These are phyloP conservation scores for Euwallacea similis DNA, from an alignment of 1,140 invertebrate genomes.

Conservation along the genomic window DNA sequence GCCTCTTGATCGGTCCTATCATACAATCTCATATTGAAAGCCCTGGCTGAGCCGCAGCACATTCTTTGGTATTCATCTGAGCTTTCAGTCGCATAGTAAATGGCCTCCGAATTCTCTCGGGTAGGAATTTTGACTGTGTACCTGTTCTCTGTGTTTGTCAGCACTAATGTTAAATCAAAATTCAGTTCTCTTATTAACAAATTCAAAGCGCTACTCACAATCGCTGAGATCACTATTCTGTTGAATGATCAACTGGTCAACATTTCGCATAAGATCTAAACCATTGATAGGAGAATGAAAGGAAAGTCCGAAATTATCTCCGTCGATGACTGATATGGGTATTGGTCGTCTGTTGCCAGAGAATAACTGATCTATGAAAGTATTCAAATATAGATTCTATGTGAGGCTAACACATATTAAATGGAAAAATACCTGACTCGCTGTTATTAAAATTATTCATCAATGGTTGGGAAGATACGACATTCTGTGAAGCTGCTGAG, in stretches of 20 bases:
- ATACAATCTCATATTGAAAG: conserved; percentile 63
- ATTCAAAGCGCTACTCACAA: conserved; percentile 52
- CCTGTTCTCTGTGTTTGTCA: conserved; percentile 61
- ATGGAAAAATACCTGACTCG: too few relatives aligned
- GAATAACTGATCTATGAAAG: background rate
- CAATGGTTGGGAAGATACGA: background rate
- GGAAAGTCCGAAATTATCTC: conserved; percentile 54
- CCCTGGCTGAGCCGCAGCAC: conserved; percentile 61
- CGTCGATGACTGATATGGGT: conserved; percentile 59
- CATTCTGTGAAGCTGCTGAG: background rate
- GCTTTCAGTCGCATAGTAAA: conserved; percentile 64
- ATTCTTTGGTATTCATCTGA: conserved; percentile 60
- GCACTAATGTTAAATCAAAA: conserved; percentile 39
- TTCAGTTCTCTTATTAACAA: background rate
- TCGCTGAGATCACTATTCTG: conserved; percentile 62
- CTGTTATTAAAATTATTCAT: too few relatives aligned
- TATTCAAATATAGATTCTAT: background rate
- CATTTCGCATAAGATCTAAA: conserved; percentile 61
- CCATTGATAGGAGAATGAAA: conserved; percentile 61
- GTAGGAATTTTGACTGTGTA: conserved; percentile 64
- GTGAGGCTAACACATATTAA: too few relatives aligned
- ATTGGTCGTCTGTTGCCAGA: conserved; percentile 50
- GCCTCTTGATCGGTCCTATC: conserved; percentile 68
- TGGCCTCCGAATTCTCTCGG: conserved; percentile 57
- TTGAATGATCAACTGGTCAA: conserved; percentile 58